Conservation (phyloP, 2,888 invertebrate species). For the Orchestes rusci region DNA sequence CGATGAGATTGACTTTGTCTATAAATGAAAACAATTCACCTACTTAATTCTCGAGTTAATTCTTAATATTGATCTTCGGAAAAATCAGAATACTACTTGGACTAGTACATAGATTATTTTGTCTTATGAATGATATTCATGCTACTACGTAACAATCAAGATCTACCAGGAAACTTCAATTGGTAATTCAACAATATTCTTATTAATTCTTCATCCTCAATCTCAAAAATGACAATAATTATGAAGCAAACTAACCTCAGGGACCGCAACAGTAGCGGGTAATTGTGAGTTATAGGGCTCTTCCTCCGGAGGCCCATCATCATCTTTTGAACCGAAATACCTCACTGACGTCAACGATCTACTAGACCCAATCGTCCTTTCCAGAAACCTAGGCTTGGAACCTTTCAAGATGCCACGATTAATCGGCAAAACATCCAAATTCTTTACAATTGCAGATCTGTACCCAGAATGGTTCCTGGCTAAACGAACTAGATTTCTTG, state of each 20-base stretch:
- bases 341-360: slow-evolving; percentile 16
- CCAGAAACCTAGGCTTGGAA: slow-evolving; percentile 7
- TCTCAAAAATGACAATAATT: no score
- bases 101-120: no score
- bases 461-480: slow-evolving; percentile 6
- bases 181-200: no score
- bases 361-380: slow-evolving; percentile 1
- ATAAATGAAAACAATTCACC: no score
- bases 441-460: slow-evolving; percentile 4
- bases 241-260: slow-evolving; percentile 66
- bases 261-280: slow-evolving; percentile 87
- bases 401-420: slow-evolving; percentile 2
- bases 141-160: no score
- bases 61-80: no score
- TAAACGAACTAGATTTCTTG: slow-evolving; percentile 12
- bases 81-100: no score
- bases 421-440: slow-evolving; percentile 4
- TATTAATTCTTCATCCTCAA: no score
- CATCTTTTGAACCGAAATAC: slow-evolving; percentile 29
- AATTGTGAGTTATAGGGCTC: slow-evolving; percentile 50
- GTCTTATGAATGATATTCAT: no score
- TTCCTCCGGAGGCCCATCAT: slow-evolving; percentile 35
- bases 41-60: no score
- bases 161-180: no score
- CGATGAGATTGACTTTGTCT: no score